Evolutionary conservation across 2,113 vertebrate genomes (phyloP).

Genomic region (Rhabdornis inornatus): DNA sequence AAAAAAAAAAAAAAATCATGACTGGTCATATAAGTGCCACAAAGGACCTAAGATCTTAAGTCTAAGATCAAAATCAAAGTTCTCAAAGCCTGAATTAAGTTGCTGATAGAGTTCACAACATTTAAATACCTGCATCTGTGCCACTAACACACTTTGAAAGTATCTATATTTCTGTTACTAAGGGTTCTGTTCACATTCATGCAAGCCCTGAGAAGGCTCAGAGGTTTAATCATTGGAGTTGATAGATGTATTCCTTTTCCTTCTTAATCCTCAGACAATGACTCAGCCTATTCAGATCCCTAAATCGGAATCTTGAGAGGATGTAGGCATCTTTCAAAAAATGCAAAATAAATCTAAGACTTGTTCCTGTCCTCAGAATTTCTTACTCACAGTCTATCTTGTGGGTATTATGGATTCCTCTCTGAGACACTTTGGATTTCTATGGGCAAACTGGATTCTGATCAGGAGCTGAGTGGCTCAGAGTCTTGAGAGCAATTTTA

Average conservation of each 20-base stretch:
- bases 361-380: background rate
- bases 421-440: background rate
- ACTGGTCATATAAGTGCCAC: background rate
- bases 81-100: background rate
- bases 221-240: background rate
- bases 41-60: background rate
- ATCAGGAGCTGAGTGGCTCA: rapidly evolving
- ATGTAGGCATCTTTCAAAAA: background rate
- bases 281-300: background rate
- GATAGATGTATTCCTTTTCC: background rate
- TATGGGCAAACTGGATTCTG: background rate
- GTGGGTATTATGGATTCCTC: background rate
- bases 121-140: background rate
- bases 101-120: background rate
- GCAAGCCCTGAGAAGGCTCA: background rate
- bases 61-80: background rate
- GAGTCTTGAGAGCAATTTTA: background rate
- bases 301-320: background rate
- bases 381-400: background rate
- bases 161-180: background rate
- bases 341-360: background rate
- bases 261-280: background rate
- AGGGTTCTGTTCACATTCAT: background rate
- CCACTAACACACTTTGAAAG: background rate
- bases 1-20: background rate